phyloP scores from a whole-genome alignment of 2,113 vertebrate species.

The Notothenia rossii region DNA sequence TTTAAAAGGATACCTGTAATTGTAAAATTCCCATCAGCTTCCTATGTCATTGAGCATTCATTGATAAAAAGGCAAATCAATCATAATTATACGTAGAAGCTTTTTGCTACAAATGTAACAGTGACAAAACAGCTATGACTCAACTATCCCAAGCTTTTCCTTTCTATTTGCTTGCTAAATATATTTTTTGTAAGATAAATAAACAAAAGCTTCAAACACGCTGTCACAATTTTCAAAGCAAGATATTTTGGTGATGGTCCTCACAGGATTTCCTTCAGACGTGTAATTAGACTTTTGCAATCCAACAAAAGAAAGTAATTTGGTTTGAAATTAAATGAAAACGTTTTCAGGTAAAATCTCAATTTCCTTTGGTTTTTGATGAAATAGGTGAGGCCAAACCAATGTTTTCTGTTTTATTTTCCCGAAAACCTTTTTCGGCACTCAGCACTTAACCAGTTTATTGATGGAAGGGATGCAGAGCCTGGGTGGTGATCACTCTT shows the following conservation, averaged over 20 bases:
- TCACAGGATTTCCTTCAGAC: not conserved
- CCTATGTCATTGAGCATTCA: not conserved
- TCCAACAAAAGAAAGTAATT: not conserved
- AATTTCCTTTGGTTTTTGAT: not conserved
- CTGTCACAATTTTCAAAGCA: not conserved
- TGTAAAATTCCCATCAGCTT: not conserved
- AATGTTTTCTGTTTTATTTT: constrained; percentile 36
- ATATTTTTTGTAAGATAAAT: not conserved
- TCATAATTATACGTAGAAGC: not conserved
- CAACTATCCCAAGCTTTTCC: too few relatives aligned
- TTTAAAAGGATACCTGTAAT: not conserved
- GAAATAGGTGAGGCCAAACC: not conserved
- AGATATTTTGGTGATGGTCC: not conserved
- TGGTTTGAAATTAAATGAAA: not conserved
- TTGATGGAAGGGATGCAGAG: not conserved
- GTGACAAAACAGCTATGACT: not conserved
- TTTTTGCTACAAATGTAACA: not conserved
- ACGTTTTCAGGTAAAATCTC: not conserved
- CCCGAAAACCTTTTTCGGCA: constrained; percentile 2
- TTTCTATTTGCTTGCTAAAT: not conserved
- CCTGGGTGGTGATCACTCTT: constrained; percentile 43
- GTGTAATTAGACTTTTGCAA: not conserved
- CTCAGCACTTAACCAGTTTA: constrained; percentile 20
- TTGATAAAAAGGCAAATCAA: not conserved
- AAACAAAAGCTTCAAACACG: not conserved